These are phyloP conservation scores for Capreolus pygargus DNA, from an alignment of 2,113 vertebrate species.

Conservation along the genomic window DNA sequence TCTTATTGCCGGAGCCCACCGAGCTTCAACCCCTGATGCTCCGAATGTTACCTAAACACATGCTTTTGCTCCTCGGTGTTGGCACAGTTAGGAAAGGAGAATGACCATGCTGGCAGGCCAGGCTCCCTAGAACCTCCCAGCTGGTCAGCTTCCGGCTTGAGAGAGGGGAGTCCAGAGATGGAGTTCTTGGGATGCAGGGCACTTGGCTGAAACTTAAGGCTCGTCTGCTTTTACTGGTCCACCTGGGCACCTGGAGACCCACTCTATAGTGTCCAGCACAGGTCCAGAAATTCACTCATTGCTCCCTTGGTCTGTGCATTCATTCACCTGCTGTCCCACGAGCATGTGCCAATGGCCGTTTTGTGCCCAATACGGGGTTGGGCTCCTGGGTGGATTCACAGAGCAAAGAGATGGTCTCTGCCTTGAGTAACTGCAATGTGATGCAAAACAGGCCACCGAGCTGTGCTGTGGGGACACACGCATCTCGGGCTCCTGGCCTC, in stretches of 20 bases:
- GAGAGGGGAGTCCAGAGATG: not conserved
- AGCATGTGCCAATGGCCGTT: not conserved
- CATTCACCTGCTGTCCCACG: not conserved
- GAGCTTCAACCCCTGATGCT: not conserved
- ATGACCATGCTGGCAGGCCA: rapidly evolving
- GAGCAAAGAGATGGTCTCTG: not conserved
- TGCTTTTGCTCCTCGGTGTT: rapidly evolving
- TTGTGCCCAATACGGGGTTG: not conserved
- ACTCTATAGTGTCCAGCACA: too few relatives aligned
- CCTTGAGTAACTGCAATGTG: not conserved
- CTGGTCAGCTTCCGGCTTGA: not conserved
- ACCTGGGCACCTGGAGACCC: too few relatives aligned
- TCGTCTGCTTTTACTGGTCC: not conserved
- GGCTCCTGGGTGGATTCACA: not conserved
- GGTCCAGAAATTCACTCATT: not conserved
- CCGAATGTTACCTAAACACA: not conserved
- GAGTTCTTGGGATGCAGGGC: not conserved
- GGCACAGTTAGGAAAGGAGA: not conserved
- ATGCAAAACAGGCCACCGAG: too few relatives aligned
- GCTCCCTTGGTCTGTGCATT: not conserved
- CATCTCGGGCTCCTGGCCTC: too few relatives aligned
- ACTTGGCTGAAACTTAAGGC: not conserved
- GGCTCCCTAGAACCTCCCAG: too few relatives aligned
- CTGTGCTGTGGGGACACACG: rapidly evolving
- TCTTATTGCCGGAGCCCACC: not conserved